Base-by-base conservation (phyloP, 2,888 invertebrate species). In the Drosophila pegasa region DNA sequence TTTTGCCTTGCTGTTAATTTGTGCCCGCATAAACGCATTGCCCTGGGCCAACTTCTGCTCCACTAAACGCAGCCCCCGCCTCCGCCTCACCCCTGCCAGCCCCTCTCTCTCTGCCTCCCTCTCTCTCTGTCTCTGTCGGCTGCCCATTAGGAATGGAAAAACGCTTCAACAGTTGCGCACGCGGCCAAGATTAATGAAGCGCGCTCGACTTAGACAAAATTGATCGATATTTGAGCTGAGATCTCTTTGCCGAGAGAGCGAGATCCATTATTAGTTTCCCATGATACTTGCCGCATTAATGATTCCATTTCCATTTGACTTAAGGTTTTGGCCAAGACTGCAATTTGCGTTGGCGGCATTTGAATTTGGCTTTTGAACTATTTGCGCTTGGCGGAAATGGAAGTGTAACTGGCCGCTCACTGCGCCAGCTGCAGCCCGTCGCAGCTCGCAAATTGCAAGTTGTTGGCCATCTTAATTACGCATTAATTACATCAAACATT, bases 401-500 rank as follows among this genome's bases (percentile, higher is more conserved):
- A 25, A 25, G 10, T 10, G 33, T 38, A 51, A 25, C 51, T 16
- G 48, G 33, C 31, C 5, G 25, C 35, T 3, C 10, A 20, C 20
- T 60, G 33, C 18, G 27, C 33, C 37, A 37, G 25, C 43, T 20
- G 48, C 60, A 58, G 3, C 38, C 27, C 45, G 16, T 16, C 25
- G 9, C 47, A 37, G 33, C 14, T 31, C 29, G 35, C 51, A 54
- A 47, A 54, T 48, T 27, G 47, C 20, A 20, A 56, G 67, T 60
- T 55, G 61, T 55, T 75, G 83, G 76, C 76, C 71, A 83, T 88
- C 89, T 89, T 88, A 88, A 88, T 89, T 89, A 85, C 83, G 88
- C 88, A 88, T 88, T 88, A 88, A 88, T 89, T 89, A 82, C 87
- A 88, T 80, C 83, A 88, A 89, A 85, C 89, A 88, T 88, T 89